Base-by-base conservation (phyloP, 2,888 invertebrate species). In the Nymphalis c-album region DNA sequence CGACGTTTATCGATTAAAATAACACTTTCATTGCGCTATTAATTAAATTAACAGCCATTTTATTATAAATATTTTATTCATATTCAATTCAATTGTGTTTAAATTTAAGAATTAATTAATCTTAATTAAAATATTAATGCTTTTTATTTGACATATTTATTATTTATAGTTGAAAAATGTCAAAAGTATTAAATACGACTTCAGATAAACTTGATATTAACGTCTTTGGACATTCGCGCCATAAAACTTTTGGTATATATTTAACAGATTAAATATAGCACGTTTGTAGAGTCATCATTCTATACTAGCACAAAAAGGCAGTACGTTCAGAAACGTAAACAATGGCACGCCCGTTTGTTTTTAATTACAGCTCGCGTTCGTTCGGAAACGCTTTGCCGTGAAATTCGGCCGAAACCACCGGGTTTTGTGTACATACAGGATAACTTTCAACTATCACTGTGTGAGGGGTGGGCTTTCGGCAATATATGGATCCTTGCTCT, bases 291-390 rank as follows among this genome's bases (percentile, higher is more conserved):
- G 55, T 47, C 70, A 68, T 68, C 68, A 60, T 62, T 71, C 73
- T 75, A 76, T 20, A 51, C 20, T 22, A 22, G 51, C 76, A 70
- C 70, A 70, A 70, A 40, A 63, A 71, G 71, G 69, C 69, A 20
- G 64, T 61, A 67, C 69, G 68, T 45, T 79, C 74, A 73, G 74
- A 75, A 76, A 78, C 74, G 79, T 81, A 80, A 82, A 81, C 81
- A 82, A 75, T 65, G 77, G 68, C 73, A 72, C 75, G 74, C 76
- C 67, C 75, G 79, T 81, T 81, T 80, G 79, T 81, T 82, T 82
- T 81, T 81, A 82, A 82, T 81, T 80, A 79, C 77, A 71, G 75
- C 73, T 69, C 75, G 73, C 51, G 51, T 55, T 55, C 76, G 69
- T 64, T 69, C 69, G 69, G 67, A 63, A 60, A 67, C 63, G 67